Conservation (phyloP, 1,140 invertebrate genomes). For the Drosophila tani region DNA sequence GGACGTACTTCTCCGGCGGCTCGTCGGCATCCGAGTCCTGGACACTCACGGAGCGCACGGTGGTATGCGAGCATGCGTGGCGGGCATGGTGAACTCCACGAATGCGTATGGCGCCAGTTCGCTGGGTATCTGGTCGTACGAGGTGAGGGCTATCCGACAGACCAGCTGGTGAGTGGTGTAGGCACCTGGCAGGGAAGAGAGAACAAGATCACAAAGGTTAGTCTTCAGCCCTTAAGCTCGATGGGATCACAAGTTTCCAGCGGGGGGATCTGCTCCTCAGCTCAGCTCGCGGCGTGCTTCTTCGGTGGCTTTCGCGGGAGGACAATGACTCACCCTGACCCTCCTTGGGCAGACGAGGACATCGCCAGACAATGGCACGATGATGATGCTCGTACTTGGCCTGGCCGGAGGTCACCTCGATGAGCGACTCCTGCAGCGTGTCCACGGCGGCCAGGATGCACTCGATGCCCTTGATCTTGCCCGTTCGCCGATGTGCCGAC, state of each 20-base stretch:
- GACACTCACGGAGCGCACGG: constrained; percentile 97
- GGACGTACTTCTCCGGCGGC: constrained; percentile 99
- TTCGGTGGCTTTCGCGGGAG: neutral
- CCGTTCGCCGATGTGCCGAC: constrained; percentile 95
- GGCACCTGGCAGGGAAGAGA: constrained; percentile 88
- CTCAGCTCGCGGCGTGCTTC: too few species aligned
- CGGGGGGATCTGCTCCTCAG: too few species aligned
- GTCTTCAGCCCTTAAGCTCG: neutral
- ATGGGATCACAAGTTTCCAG: too few species aligned
- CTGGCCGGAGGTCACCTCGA: constrained; percentile 98
- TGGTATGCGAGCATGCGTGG: constrained; percentile 98
- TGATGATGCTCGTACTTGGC: constrained; percentile 99
- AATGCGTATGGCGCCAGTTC: constrained; percentile 94
- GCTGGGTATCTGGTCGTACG: constrained; percentile 98
- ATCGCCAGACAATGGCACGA: constrained; percentile 98
- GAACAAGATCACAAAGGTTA: neutral
- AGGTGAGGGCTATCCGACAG: constrained; percentile 96
- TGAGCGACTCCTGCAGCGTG: constrained; percentile 95
- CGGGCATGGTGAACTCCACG: constrained; percentile 99
- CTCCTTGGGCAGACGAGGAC: constrained; percentile 97
- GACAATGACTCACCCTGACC: constrained; percentile 92
- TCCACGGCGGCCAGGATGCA: constrained; percentile 96
- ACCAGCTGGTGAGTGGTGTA: constrained; percentile 98
- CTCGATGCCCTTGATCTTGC: constrained; percentile 97
- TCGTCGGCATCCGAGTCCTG: constrained; percentile 94